These are phyloP conservation scores for Electrophaes corylata DNA, from an alignment of 2,888 invertebrate species.

Conservation along the genomic window DNA sequence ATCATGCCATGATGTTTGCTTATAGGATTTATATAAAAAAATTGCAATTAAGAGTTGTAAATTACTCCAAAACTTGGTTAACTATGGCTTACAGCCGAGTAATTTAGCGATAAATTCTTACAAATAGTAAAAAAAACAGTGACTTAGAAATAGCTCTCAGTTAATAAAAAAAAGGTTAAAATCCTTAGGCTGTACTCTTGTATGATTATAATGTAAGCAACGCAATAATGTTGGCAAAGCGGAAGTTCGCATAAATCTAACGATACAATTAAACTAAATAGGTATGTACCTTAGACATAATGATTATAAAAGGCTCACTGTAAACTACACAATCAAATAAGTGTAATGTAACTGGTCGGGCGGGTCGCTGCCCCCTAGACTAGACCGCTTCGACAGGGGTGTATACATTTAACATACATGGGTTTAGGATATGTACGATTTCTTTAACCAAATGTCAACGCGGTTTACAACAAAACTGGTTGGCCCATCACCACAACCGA, in stretches of 20 bases:
- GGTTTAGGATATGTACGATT: slow-evolving; percentile 79
- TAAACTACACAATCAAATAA: slow-evolving; percentile 63
- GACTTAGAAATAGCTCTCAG: slow-evolving; percentile 85
- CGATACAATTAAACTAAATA: slow-evolving; percentile 83
- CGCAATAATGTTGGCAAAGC: slow-evolving; percentile 83
- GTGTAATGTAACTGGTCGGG: slow-evolving; percentile 53
- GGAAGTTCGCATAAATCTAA: slow-evolving; percentile 82
- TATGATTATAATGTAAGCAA: slow-evolving; percentile 83
- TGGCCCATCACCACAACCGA: slow-evolving; percentile 75
- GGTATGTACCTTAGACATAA: slow-evolving; percentile 81
- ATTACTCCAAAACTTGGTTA: slow-evolving; percentile 80
- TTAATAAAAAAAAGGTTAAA: slow-evolving; percentile 81
- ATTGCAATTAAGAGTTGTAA: slow-evolving; percentile 78
- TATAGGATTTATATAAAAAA: slow-evolving; percentile 69
- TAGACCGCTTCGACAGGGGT: slow-evolving; percentile 61
- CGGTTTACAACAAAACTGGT: slow-evolving; percentile 61
- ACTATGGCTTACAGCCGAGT: slow-evolving; percentile 72
- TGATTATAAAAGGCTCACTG: slow-evolving; percentile 81
- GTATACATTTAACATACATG: slow-evolving; percentile 62
- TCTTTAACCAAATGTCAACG: slow-evolving; percentile 62
- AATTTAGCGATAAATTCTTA: slow-evolving; percentile 67
- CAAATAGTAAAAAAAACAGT: slow-evolving; percentile 77
- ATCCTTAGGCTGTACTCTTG: slow-evolving; percentile 84
- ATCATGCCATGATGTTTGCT: slow-evolving; percentile 82
- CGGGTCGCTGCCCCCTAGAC: slow-evolving; percentile 55